Evolutionary conservation across 1,140 invertebrate species (phyloP).

Genomic region (Heliconius himera): DNA sequence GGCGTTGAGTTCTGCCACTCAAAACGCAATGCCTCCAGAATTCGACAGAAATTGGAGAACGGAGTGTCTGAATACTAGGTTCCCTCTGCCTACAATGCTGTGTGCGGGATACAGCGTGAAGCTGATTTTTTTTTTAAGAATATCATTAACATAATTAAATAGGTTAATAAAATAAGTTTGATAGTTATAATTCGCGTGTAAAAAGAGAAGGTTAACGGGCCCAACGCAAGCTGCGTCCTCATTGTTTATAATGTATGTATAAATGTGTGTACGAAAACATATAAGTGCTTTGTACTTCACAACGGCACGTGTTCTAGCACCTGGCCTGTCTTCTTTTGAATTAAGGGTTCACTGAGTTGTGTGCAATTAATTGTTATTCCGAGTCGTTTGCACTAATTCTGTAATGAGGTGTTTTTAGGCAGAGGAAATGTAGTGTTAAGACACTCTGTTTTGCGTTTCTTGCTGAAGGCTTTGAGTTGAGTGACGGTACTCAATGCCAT

Average conservation of each 20-base stretch:
- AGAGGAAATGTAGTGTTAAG: no score
- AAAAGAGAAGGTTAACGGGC: conserved; percentile 28
- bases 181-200: conserved; percentile 16
- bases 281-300: conserved; percentile 32
- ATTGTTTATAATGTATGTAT: conserved; percentile 37
- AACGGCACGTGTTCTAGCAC: conserved; percentile 36
- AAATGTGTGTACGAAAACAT: conserved; percentile 9
- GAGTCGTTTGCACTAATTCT: background rate
- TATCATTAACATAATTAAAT: background rate
- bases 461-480: no score
- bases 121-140: no score
- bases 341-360: conserved; percentile 21
- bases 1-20: no score
- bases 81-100: no score
- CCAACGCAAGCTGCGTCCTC: conserved; percentile 37
- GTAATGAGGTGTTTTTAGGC: background rate
- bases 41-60: no score
- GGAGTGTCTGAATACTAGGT: no score
- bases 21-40: no score
- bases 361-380: conserved; percentile 16
- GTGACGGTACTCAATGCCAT: no score
- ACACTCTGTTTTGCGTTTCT: no score
- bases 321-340: conserved; percentile 39
- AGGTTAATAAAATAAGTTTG: background rate
- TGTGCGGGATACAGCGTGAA: no score